Evolutionary conservation across 2,888 invertebrate species (phyloP).

Genomic region (Hesperia comma): DNA sequence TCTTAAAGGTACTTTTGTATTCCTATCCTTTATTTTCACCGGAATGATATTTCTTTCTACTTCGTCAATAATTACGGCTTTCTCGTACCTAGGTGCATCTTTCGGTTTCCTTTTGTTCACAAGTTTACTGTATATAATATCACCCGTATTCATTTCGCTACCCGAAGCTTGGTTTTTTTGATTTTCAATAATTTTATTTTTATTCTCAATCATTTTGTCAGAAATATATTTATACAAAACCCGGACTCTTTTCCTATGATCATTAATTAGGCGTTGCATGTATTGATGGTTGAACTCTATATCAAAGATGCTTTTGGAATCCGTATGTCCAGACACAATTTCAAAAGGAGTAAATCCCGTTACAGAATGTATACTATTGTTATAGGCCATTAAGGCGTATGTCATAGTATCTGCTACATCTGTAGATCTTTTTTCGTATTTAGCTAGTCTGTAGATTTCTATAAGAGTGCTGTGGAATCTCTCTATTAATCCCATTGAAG

Average conservation of each 20-base stretch:
- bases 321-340: constrained; percentile 29
- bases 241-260: constrained; percentile 43
- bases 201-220: not conserved
- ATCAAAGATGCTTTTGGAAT: constrained; percentile 31
- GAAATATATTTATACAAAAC: not conserved
- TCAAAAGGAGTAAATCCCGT: constrained; percentile 12
- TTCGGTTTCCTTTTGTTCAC: not conserved
- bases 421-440: constrained; percentile 33
- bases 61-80: too few relatives aligned
- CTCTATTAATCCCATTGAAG: not conserved
- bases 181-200: not conserved
- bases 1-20: too few relatives aligned
- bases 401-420: not conserved
- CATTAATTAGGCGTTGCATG: constrained; percentile 39
- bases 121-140: not conserved
- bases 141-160: not conserved
- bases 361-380: constrained; percentile 5
- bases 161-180: not conserved
- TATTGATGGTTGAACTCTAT: constrained; percentile 42
- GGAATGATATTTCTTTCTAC: too few relatives aligned
- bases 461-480: not conserved
- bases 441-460: constrained; percentile 37
- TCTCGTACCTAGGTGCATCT: not conserved
- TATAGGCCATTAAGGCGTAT: constrained; percentile 13
- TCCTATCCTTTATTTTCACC: too few relatives aligned